Evolutionary conservation across 2,888 invertebrate species (phyloP).

Genomic region (Erebia epiphron): DNA sequence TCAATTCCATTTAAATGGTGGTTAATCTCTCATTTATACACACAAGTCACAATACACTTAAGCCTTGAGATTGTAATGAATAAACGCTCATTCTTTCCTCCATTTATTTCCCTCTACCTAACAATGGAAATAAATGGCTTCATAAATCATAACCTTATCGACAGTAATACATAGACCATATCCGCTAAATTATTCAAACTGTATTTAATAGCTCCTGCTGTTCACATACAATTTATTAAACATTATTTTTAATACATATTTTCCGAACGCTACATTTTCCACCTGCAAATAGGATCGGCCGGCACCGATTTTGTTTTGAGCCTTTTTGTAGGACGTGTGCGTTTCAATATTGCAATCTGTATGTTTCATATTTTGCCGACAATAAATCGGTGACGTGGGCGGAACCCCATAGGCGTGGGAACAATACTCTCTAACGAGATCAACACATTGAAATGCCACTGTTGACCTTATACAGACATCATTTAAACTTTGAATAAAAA

Average conservation of each 20-base stretch:
- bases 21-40: no score
- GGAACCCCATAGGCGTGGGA: not conserved
- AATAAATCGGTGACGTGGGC: no score
- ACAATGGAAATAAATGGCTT: not conserved
- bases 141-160: not conserved
- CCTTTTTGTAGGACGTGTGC: no score
- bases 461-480: not conserved
- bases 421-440: not conserved
- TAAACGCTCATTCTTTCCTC: not conserved
- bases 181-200: not conserved
- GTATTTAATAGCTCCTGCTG: not conserved
- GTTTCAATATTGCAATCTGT: no score
- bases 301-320: no score
- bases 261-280: no score
- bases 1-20: no score
- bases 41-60: no score
- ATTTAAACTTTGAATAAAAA: conserved; percentile 7
- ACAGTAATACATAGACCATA: not conserved
- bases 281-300: no score
- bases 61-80: not conserved
- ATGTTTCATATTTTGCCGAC: no score
- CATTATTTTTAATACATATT: not conserved
- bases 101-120: not conserved
- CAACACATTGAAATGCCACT: not conserved
- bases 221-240: not conserved